Evolutionary conservation across 2,888 invertebrate species (phyloP), one percentile per base, ranked within the genome.

Genomic region (Slavum lentiscoides): DNA sequence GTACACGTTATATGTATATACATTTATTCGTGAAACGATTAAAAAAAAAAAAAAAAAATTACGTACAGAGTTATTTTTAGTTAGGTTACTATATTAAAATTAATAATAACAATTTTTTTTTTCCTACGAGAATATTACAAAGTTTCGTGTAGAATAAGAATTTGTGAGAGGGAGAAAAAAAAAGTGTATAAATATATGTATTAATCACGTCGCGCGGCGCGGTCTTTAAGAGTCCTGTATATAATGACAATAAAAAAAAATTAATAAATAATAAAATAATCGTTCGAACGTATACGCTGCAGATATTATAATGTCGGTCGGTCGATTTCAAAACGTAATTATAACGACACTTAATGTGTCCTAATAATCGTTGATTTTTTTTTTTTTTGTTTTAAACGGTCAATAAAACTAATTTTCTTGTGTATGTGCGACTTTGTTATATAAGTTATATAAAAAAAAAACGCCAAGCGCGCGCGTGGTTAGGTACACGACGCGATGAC

Each of bases 281-380:
- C 19, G 66, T 58, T 75, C 66, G 74, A 66, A 75, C 74, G 66
- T 75, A 75, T 66, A 66, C 37, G 17, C 64, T 66, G 55, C 74
- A 66, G 66, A 75, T 75, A 58, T 58, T 66, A 55, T 66, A 74
- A 66, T 4, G 30, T 75, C 55, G 3, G 74, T 58, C 43, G 74
- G 66, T 75, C 74, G 37, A 75, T 75, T 66, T 75, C 23, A 66
- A 66, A 43, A 49, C 11, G 13, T 49, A 49, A 49, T 15, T 2
- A 30, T 11, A 49, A 49, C 13, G 3, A 13, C n/a, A 11, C 11
- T 43, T 43, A 43, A 43, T 53, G 64, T 74, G n/a, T 9, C 23
- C 49, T 67, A n/a, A 23, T 72, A 43, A 39, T 55, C n/a, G 58
- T 69, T 13, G 49, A 43, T 43, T 73, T 30, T 30, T 30, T 30